Conservation (phyloP, 2,797 vertebrate species). For the Coccyzus lansbergi region DNA sequence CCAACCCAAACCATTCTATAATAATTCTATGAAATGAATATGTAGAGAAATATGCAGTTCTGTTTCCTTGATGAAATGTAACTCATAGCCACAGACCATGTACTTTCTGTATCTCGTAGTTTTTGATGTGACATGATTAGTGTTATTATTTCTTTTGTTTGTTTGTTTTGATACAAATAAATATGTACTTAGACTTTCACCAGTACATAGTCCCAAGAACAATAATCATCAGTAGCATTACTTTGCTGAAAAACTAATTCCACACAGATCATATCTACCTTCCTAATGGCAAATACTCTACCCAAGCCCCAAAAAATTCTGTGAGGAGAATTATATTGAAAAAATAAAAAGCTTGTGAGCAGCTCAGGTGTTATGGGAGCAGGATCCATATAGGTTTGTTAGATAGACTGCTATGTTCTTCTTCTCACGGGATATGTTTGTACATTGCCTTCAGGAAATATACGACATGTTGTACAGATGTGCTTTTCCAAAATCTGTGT, state of each 20-base stretch:
- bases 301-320: background rate
- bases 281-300: background rate
- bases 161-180: background rate
- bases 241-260: background rate
- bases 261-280: background rate
- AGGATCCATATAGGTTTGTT: background rate
- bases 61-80: background rate
- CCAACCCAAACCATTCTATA: no score
- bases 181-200: background rate
- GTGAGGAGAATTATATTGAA: background rate
- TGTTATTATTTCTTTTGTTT: background rate
- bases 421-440: slow-evolving; percentile 23
- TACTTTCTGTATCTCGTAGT: background rate
- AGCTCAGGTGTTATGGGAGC: background rate
- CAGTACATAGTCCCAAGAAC: background rate
- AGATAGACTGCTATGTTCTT: background rate
- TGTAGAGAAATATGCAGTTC: background rate
- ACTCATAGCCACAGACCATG: background rate
- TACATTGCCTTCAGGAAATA: slow-evolving; percentile 1
- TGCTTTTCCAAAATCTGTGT: background rate
- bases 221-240: background rate
- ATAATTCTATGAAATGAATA: no score
- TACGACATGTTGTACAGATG: background rate
- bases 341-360: background rate
- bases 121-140: background rate